phyloP scores from a whole-genome alignment of 2,888 invertebrate species.

The Agrochola circellaris region DNA sequence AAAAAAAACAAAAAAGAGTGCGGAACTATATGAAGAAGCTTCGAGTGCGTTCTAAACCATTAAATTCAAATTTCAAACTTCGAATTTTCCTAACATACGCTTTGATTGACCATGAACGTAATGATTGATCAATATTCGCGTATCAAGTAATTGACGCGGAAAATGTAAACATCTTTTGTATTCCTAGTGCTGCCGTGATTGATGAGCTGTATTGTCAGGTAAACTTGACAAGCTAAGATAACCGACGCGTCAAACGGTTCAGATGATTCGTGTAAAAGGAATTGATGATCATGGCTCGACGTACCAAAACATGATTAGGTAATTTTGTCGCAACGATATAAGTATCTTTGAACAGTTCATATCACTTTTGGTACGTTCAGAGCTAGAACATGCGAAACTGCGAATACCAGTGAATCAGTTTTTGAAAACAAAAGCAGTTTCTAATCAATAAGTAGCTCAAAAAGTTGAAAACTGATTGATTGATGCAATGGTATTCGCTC shows the following conservation, averaged over 20 bases:
- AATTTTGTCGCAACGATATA: slow-evolving; percentile 37
- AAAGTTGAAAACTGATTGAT: background rate
- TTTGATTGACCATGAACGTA: slow-evolving; percentile 45
- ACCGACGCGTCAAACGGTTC: slow-evolving; percentile 80
- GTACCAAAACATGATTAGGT: slow-evolving; percentile 67
- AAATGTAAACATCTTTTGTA: slow-evolving; percentile 81
- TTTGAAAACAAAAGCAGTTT: background rate
- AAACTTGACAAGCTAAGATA: slow-evolving; percentile 80
- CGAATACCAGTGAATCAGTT: slow-evolving; percentile 49
- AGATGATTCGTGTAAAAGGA: slow-evolving; percentile 78
- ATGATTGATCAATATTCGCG: slow-evolving; percentile 63
- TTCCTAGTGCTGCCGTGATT: slow-evolving; percentile 84
- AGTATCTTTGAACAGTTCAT: background rate
- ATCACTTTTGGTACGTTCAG: slow-evolving; percentile 58
- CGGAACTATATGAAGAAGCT: slow-evolving; percentile 70
- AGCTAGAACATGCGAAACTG: slow-evolving; percentile 37
- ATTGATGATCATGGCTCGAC: slow-evolving; percentile 63
- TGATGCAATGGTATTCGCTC: slow-evolving; percentile 51
- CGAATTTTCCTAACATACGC: slow-evolving; percentile 40
- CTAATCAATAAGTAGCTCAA: background rate
- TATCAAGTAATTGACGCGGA: slow-evolving; percentile 55
- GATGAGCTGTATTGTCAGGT: slow-evolving; percentile 88
- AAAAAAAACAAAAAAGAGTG: slow-evolving; percentile 73
- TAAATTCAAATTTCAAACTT: slow-evolving; percentile 31
- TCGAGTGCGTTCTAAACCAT: slow-evolving; percentile 62